Evolutionary conservation across 2,888 invertebrate genomes (phyloP).

Genomic region (Xestia rhomboidea): DNA sequence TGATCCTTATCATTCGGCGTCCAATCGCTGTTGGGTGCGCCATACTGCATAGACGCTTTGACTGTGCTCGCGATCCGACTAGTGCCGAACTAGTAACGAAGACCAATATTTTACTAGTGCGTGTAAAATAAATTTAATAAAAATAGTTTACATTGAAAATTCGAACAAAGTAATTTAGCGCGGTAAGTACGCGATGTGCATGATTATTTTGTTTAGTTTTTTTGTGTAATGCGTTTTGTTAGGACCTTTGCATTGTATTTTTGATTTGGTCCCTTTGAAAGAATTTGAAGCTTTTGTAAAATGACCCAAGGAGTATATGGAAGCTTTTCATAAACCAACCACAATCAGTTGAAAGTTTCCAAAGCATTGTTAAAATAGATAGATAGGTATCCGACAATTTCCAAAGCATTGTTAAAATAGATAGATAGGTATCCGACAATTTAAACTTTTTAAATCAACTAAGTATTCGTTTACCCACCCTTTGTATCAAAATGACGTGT

Average conservation of each 20-base stretch:
- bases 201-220: neutral
- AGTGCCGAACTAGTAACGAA: neutral
- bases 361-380: neutral
- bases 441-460: neutral
- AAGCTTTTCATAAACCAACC: neutral
- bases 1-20: slow-evolving; percentile 46
- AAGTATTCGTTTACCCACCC: neutral
- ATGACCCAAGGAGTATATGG: neutral
- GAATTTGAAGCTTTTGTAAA: neutral
- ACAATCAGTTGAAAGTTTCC: neutral
- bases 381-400: neutral
- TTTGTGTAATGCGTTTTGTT: neutral
- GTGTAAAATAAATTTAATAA: neutral
- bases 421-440: neutral
- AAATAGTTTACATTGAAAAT: slow-evolving; percentile 1
- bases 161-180: slow-evolving; percentile 11
- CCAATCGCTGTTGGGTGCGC: slow-evolving; percentile 33
- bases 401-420: neutral
- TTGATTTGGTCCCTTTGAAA: neutral
- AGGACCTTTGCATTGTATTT: neutral
- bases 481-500: neutral
- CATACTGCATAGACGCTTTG: slow-evolving; percentile 16
- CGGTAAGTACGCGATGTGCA: slow-evolving; percentile 21
- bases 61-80: slow-evolving; percentile 5
- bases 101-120: neutral